These are phyloP conservation scores for Nothoprocta perdicaria DNA, from an alignment of 2,113 vertebrate species.

Conservation along the genomic window DNA sequence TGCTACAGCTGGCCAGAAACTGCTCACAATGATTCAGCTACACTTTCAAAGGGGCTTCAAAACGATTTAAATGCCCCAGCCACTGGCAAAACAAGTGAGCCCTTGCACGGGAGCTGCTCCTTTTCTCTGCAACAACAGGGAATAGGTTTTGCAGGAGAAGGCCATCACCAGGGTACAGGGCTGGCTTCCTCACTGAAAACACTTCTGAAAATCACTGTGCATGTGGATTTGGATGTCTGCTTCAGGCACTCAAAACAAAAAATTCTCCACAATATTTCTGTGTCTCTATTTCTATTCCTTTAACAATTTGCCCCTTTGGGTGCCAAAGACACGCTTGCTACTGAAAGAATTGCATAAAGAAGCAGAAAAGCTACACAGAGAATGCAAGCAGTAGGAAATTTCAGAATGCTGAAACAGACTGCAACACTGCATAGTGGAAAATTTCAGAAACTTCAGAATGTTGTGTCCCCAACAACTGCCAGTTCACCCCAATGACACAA, in stretches of 20 bases:
- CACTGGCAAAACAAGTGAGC: not conserved
- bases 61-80: not conserved
- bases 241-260: not conserved
- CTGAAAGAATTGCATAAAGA: not conserved
- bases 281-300: not conserved
- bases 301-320: not conserved
- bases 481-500: not conserved
- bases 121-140: not conserved
- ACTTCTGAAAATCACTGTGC: not conserved
- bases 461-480: not conserved
- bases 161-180: rapidly evolving
- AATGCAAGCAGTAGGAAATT: not conserved
- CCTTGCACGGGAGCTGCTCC: not conserved
- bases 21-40: not conserved
- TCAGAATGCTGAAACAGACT: not conserved
- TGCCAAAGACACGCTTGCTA: not conserved
- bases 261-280: not conserved
- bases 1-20: not conserved
- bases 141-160: not conserved
- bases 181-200: not conserved
- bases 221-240: rapidly evolving
- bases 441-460: no score
- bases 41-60: not conserved
- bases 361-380: not conserved
- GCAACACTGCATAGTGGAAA: no score